A percentile compares a stretch with the other conserved stretches of the same genome.
phyloP scores from a whole-genome alignment of 2,797 vertebrate species.

The Parauchenoglanis punctatus region DNA sequence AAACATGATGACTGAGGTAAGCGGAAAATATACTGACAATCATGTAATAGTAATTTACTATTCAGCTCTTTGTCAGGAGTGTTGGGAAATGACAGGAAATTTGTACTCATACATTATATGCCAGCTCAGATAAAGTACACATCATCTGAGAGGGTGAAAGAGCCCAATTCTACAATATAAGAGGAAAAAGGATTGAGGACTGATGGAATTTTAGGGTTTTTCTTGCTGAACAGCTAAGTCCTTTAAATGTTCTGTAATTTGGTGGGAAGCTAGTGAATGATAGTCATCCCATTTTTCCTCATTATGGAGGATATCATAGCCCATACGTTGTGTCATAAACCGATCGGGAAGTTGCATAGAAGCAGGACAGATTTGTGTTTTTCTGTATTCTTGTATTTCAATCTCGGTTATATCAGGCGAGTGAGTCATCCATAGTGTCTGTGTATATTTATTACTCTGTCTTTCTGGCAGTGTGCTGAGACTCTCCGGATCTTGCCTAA shows the following conservation, averaged over 20 bases:
- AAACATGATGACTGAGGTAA: not conserved
- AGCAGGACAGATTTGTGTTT: not conserved
- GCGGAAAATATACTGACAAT: not conserved
- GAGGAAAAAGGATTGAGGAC: not conserved
- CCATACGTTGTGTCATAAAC: not conserved
- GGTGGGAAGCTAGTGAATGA: not conserved
- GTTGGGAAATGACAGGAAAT: not conserved
- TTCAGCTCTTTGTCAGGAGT: not conserved
- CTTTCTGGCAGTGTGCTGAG: not conserved
- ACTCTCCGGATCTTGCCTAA: not conserved
- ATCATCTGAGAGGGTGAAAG: not conserved
- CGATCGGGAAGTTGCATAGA: not conserved
- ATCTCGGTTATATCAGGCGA: not conserved
- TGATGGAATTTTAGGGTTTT: not conserved
- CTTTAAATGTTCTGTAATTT: not conserved
- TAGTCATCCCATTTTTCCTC: not conserved
- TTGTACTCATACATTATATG: not conserved
- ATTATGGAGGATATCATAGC: not conserved
- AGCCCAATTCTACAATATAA: not conserved
- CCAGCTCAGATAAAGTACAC: not conserved
- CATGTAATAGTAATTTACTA: not conserved
- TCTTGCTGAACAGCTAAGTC: not conserved
- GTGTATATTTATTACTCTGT: conserved; percentile 15
- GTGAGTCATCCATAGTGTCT: conserved; percentile 11
- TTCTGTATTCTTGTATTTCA: conserved; percentile 18